Base-by-base conservation (phyloP, 2,113 vertebrate genomes). In the Suncus etruscus region DNA sequence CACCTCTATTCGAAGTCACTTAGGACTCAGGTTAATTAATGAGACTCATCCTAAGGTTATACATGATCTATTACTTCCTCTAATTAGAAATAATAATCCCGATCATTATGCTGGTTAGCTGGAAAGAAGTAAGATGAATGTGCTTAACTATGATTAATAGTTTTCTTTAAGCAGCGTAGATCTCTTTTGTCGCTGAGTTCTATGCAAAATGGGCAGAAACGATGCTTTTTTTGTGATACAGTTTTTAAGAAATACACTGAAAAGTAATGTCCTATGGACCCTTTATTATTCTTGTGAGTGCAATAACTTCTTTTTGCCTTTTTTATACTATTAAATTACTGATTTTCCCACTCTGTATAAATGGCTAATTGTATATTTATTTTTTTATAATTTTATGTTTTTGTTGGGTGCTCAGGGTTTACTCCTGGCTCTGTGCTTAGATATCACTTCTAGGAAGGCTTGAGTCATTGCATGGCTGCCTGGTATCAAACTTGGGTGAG, bases 1-100 rank as follows among this genome's bases (percentile, higher is more conserved):
- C 97, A 97, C 96, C 95, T 98, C 97, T 97, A 97, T 98, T 96
- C 98, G 96, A 98, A 97, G 96, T 98, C 99, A 98, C 98, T 97
- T 98, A 98, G 98, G 98, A 99, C 94, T 97, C 31, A 96, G 98
- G 98, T 98, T 99, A 99, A 99, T 99, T 99, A 99, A 99, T 98
- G 99, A 99, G 98, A 98, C 98, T 98, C 98, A 98, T 99, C 98
- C 98, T 98, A 98, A 97, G 98, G 98, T 98, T 98, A 98, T 96
- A 98, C 98, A 99, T 99, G 99, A 99, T 99, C 98, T 99, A 99
- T 99, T 99, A 99, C 99, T 99, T 99, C 99, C 99, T 99, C 98
- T 99, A 99, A 99, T 99, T 99, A 99, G 99, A 99, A 99, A 99
- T 99, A 99, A 99, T 99, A 99, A 99, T 99, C 99, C 98, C 98